Evolutionary conservation across 2,113 vertebrate genomes (phyloP), one percentile per base, ranked within the genome.

Genomic region (Protobothrops mucrosquamatus): DNA sequence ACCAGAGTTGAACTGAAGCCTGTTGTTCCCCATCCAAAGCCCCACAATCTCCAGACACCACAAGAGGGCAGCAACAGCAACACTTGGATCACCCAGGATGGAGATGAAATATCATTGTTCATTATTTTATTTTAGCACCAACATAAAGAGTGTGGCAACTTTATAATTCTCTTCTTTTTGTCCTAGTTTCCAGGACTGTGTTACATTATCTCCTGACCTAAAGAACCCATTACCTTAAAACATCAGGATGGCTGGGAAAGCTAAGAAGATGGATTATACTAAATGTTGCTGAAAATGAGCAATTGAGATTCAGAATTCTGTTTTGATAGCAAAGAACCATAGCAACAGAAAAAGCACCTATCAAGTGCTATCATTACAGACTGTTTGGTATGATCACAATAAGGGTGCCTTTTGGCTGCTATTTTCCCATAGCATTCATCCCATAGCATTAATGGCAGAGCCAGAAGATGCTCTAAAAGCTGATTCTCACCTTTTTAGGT

Each of bases 101-200:
- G 11, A 64, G 26, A 20, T 26, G 43, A 39, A 46, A 85, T 29
- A 29, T 29, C 1, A 23, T 5, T 51, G 22, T 15, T 91, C 61
- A 51, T 29, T 48, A 48, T 56, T 87, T 55, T 26, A 48, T 92
- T 88, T 89, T 88, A 46, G 26, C 81, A 52, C 24, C 26, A 51
- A 29, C 0, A 3, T 3, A 85, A 51, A 46, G 43, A 88, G 92
- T 22, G 22, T 23, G 56, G 0, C 9, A 48, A 34, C 86, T 87
- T 87, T 89, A 91, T 69, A 69, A 24, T 91, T 94, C 29, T 91
- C 51, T 89, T 18, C 3, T 54, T 55, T 81, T 92, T 87, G 6
- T 9, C 23, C 93, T 81, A 87, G 24, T 43, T 69, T 69, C 39
- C 26, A 1, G 0, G 15, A 61, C n/a, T 85, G 87, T 51, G n/a